Evolutionary conservation across 2,888 invertebrate species (phyloP).

Genomic region (Euzetes globulus): DNA sequence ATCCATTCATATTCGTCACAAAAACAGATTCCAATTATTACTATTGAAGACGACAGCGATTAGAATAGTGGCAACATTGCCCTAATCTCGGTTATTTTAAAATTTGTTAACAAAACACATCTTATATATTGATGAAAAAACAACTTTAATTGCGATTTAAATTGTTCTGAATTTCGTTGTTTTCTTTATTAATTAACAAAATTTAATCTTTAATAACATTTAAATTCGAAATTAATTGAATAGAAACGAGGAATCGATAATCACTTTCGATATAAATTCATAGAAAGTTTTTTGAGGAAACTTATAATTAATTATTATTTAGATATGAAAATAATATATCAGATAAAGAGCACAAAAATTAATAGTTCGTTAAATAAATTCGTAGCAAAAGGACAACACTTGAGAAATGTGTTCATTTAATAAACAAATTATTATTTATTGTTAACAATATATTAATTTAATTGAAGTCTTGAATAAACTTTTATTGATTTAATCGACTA

Average conservation of each 20-base stretch:
- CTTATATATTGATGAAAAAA: too few relatives aligned
- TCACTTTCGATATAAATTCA: background rate
- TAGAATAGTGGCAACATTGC: too few relatives aligned
- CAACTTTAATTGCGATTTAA: too few relatives aligned
- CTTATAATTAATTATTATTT: background rate
- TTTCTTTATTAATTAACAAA: background rate
- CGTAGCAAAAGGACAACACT: constrained; percentile 26
- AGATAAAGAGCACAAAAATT: background rate
- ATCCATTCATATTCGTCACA: too few relatives aligned
- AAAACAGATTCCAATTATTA: too few relatives aligned
- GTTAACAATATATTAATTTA: background rate
- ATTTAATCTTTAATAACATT: background rate
- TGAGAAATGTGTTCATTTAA: constrained; percentile 12
- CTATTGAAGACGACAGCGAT: too few relatives aligned
- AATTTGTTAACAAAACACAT: too few relatives aligned
- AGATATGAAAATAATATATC: background rate
- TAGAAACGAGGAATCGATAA: background rate
- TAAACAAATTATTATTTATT: background rate
- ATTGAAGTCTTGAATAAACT: background rate
- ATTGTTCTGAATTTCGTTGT: too few relatives aligned
- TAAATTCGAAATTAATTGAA: background rate
- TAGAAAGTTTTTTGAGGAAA: background rate
- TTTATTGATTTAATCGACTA: background rate
- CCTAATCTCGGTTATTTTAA: too few relatives aligned
- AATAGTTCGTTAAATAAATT: background rate